Evolutionary conservation across 2,113 vertebrate species (phyloP), one percentile per base, ranked within the genome.

Genomic region (Lepus timidus): DNA sequence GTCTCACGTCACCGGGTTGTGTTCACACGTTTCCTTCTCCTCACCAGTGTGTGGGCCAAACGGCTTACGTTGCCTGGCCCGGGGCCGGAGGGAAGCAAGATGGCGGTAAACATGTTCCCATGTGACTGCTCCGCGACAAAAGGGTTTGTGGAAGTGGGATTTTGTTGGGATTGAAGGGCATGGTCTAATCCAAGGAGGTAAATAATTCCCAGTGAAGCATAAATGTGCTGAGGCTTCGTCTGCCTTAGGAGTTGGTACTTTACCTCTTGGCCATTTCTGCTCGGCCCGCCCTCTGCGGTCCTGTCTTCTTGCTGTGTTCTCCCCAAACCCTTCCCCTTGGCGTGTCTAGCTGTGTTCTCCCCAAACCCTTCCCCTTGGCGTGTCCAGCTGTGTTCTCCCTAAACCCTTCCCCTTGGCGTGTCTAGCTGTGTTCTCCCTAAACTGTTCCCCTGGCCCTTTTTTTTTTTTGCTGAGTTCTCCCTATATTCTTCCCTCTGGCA

Each of bases 1-100:
- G 3, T 96, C 80, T 89, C 85, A 52, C 82, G 81, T 93, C 73
- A 17, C 78, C 64, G 75, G 96, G 61, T 91, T 96, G 2, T 39
- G 74, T 88, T 82, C 52, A 9, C 14, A 22, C 44, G 44, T 70
- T 62, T 33, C 62, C 51, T 83, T 62, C 78, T 29, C 33, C 17
- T 80, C 58, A 12, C 5, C 2, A 31, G 85, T 44, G 0, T 29
- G 33, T 33, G 67, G 17, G 9, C 31, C 23, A 9, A 1, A 19
- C 75, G 27, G 29, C 70, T 51, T 0, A 4, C 2, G 14, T 16
- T 51, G 62, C 9, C 9, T 0, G 3, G 19, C 68, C 16, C 14
- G 4, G 52, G 62, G n/a, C 20, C 16, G 68, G 33, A 49, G 65
- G 14, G 36, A 33, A 61, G 52, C 51, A 27, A 10, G 25, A 1